Base-by-base conservation (phyloP, 2,113 vertebrate species). In the Dicentrarchus labrax region DNA sequence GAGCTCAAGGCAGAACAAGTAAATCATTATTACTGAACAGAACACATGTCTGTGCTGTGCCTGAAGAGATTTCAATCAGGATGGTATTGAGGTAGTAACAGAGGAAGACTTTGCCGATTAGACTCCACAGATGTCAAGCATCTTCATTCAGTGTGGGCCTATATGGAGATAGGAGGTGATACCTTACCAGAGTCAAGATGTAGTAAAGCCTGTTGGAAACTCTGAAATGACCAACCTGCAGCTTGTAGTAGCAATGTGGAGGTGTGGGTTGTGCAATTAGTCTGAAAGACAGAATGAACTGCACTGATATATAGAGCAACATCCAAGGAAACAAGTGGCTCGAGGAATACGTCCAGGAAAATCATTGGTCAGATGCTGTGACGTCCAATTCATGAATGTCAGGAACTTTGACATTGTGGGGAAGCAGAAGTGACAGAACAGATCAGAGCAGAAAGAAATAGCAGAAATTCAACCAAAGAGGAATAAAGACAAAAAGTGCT, bases 21-120 rank as follows among this genome's bases (percentile, higher is more conserved):
- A 70, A 10, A 50, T 72, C n/a, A 30, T 39, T 41, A 9, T 79
- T 6, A 38, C 24, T 41, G 38, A 82, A 74, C 1, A 72, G 24
- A 5, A 8, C 1, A 38, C 43, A 45, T 47, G 22, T 62, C 10
- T 41, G 36, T 30, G 22, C 30, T 70, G 41, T 24, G 17, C 16
- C 56, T 79, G 10, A 8, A 45, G 41, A 24, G 6, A 68, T 70
- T 78, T 68, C 11, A 48, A 39, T 47, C 48, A 21, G 48, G n/a
- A 71, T 56, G 41, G 38, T 24, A 48, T 22, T 21, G 0, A 71
- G 61, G 19, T 41, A 19, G 54, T 4, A n/a, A 9, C 10, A 67
- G 36, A 53, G 5, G 2, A 67, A 24, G 36, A 59, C 15, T 30
- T 72, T 60, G 22, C 6, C 2, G 2, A 61, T 48, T 10, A 38